Conservation (phyloP, 2,797 vertebrate genomes). For the Catharus ustulatus region DNA sequence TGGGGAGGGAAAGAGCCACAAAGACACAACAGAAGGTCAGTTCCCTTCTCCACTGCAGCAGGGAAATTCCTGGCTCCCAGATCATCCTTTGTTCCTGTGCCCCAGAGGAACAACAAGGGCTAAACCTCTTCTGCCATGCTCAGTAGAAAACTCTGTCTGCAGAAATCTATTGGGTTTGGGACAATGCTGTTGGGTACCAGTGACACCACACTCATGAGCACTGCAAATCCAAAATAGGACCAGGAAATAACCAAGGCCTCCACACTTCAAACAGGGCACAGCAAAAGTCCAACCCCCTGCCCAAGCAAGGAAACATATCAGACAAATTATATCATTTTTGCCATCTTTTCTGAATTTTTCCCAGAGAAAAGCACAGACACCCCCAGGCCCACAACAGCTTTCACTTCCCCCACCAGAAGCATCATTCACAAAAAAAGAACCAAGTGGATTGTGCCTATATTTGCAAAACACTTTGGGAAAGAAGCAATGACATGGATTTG, state of each 20-base stretch:
- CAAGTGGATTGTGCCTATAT: background rate
- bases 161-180: background rate
- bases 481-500: background rate
- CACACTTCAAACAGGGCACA: background rate
- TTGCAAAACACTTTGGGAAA: slow-evolving; percentile 11
- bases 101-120: background rate
- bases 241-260: background rate
- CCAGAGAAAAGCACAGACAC: background rate
- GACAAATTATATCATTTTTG: background rate
- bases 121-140: background rate
- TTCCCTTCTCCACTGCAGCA: background rate
- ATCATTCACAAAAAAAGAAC: background rate
- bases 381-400: background rate
- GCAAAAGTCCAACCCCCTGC: background rate
- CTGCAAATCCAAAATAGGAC: background rate
- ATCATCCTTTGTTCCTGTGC: background rate
- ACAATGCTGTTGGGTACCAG: background rate
- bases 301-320: background rate
- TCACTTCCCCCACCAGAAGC: background rate
- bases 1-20: background rate
- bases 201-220: background rate
- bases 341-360: background rate
- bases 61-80: background rate
- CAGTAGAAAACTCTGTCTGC: background rate
- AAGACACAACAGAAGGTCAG: background rate